Conservation (phyloP, 2,888 invertebrate genomes). For the Rhagonycha lutea region DNA sequence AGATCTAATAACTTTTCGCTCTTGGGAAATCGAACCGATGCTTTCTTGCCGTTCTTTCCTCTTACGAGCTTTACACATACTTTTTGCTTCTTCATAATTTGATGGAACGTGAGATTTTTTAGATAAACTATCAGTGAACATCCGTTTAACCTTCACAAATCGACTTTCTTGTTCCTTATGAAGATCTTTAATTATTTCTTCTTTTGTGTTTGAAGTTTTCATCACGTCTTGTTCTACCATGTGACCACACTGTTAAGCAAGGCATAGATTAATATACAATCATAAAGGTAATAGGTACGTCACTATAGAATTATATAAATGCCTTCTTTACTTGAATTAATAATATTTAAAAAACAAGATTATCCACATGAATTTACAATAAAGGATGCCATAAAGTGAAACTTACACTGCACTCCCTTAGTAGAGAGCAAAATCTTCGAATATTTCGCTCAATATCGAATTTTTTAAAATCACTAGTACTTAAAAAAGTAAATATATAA, state of each 20-base stretch:
- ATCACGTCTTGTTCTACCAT: slow-evolving; percentile 45
- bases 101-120: slow-evolving; percentile 34
- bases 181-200: slow-evolving; percentile 36
- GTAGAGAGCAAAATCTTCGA: slow-evolving; percentile 43
- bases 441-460: slow-evolving; percentile 43
- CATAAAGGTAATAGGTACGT: not conserved
- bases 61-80: slow-evolving; percentile 58
- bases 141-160: slow-evolving; percentile 45
- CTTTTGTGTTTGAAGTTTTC: slow-evolving; percentile 41
- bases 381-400: slow-evolving; percentile 3
- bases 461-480: slow-evolving; percentile 20
- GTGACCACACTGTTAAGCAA: slow-evolving; percentile 41
- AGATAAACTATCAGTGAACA: slow-evolving; percentile 39
- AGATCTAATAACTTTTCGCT: slow-evolving; percentile 65
- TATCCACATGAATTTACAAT: not conserved
- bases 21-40: slow-evolving; percentile 60
- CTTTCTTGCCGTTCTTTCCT: slow-evolving; percentile 69
- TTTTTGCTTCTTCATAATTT: slow-evolving; percentile 51
- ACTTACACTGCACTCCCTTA: slow-evolving; percentile 46
- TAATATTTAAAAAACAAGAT: not conserved
- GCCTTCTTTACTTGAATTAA: not conserved
- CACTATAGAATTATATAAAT: not conserved
- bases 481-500: slow-evolving; percentile 22
- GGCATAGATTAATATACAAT: not conserved
- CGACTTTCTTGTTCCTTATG: slow-evolving; percentile 41